Evolutionary conservation across 2,797 vertebrate species (phyloP), one percentile per base, ranked within the genome.

Genomic region (Enoplosus armatus): DNA sequence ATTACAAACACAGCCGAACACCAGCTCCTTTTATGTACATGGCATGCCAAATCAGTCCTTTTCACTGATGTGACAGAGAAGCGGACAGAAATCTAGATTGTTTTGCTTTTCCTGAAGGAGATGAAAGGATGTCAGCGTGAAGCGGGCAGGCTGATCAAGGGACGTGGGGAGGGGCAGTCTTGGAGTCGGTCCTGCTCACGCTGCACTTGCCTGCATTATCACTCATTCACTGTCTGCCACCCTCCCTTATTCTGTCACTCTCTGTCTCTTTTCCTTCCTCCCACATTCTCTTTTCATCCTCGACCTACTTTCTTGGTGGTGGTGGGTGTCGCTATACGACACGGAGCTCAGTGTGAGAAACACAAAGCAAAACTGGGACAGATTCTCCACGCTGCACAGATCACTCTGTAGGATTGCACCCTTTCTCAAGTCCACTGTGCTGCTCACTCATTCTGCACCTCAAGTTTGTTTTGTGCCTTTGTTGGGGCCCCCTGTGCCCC

Each of bases 311-410:
- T 84, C 85, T 75, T 54, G 60, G 77, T 54, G 83, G 65, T 86
- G 84, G 91, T 87, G 86, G 85, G 87, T 85, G 87, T 91, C 75
- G 80, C 82, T 89, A 65, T 86, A 87, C 72, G 63, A 83, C 83
- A 86, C 64, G 45, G 63, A 77, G 84, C 88, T 88, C 66, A 67
- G 83, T 74, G 86, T 77, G 85, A 87, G 85, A 75, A 87, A 89
- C 83, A 91, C 90, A 91, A 93, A 90, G 87, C 84, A 75, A 91
- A 93, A 92, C 66, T 92, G 84, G 94, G 93, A 90, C 93, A 93
- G 90, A 94, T 94, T 93, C 79, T 91, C 90, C 89, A 91, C 68
- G 89, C 92, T 85, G 90, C 86, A 54, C 80, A 78, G 75, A 92
- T 90, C 87, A 66, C 87, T 83, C 85, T 65, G 60, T 79, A 82